Evolutionary conservation across 2,888 invertebrate species (phyloP).

Genomic region (Mantis religiosa): DNA sequence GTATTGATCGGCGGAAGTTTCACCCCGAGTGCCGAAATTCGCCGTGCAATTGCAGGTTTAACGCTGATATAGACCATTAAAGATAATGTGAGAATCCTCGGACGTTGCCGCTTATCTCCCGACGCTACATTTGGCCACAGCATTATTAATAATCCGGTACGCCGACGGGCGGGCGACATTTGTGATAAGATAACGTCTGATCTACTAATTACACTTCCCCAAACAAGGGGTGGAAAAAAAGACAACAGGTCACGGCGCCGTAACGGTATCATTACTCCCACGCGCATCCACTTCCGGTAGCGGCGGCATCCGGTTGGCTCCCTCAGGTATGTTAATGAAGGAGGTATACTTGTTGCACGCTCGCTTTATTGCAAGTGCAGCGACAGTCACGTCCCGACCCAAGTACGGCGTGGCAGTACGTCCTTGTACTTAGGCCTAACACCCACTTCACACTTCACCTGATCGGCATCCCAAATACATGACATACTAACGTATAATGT

Average conservation of each 20-base stretch:
- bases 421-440: too few relatives aligned
- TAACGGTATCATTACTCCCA: neutral
- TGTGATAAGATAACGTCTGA: neutral
- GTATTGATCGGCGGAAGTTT: too few relatives aligned
- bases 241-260: neutral
- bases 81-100: neutral
- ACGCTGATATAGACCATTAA: too few relatives aligned
- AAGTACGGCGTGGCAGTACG: neutral
- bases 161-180: neutral
- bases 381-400: neutral
- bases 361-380: too few relatives aligned
- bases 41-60: too few relatives aligned
- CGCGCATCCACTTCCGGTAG: neutral
- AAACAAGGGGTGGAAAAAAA: neutral
- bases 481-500: too few relatives aligned
- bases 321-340: neutral
- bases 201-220: neutral
- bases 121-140: neutral
- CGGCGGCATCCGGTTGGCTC: neutral
- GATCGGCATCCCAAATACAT: neutral
- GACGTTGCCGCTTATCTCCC: too few relatives aligned
- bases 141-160: neutral
- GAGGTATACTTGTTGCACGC: neutral
- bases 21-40: too few relatives aligned
- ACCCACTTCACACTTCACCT: neutral